phyloP scores from a whole-genome alignment of 2,797 vertebrate genomes.

The Myoxocephalus aenaeus region DNA sequence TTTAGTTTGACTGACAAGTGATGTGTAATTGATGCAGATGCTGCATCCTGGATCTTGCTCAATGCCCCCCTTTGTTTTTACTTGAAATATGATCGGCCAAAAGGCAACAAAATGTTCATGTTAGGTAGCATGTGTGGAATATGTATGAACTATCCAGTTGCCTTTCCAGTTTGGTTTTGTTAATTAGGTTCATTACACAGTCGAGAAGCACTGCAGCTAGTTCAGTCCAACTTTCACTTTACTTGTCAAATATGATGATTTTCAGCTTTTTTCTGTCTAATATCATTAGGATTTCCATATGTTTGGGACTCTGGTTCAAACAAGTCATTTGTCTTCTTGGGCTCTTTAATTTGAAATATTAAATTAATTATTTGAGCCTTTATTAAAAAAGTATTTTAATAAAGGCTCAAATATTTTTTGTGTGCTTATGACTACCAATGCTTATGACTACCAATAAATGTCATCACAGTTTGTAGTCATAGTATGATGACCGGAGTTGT shows the following conservation, averaged over 20 bases:
- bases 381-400: not conserved
- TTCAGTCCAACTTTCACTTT: not conserved
- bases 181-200: not conserved
- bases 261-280: not conserved
- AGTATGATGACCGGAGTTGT: not conserved
- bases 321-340: not conserved
- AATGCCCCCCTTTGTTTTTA: conserved; percentile 28
- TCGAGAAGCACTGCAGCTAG: rapidly evolving
- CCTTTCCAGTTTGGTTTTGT: not conserved
- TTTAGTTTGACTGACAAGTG: conserved; percentile 60
- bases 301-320: not conserved
- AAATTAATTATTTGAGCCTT: too few species aligned
- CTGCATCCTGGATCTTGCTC: conserved; percentile 34
- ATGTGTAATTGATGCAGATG: conserved; percentile 35
- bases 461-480: conserved; percentile 2
- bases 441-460: not conserved
- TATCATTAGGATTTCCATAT: not conserved
- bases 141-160: not conserved
- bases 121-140: not conserved
- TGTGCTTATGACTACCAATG: not conserved
- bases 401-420: not conserved
- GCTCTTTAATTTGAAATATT: conserved; percentile 24
- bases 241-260: not conserved
- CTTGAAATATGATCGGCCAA: conserved; percentile 12
- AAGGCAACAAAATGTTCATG: not conserved